phyloP scores from a whole-genome alignment of 2,888 invertebrate species.

The Platycheirus rosarum region DNA sequence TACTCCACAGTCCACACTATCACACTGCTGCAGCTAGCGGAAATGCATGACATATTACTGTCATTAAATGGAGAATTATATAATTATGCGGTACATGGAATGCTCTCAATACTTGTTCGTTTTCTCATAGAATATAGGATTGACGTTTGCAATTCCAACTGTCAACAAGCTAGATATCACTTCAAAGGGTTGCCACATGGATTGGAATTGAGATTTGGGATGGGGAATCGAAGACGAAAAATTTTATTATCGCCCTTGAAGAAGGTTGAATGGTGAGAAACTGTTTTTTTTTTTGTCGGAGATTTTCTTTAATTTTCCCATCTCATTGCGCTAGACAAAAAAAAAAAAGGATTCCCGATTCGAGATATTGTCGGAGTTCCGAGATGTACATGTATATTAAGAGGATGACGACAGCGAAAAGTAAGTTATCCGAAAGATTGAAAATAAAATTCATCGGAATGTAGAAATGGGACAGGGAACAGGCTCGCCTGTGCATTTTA shows the following conservation, averaged over 20 bases:
- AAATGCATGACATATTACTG: slow-evolving; percentile 74
- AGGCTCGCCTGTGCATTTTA: slow-evolving; percentile 42
- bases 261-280: slow-evolving; percentile 72
- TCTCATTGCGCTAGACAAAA: slow-evolving; percentile 35
- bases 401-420: slow-evolving; percentile 41
- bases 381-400: slow-evolving; percentile 26
- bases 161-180: slow-evolving; percentile 58
- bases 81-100: slow-evolving; percentile 73
- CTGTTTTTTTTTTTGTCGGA: slow-evolving; percentile 28
- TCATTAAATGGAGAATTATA: slow-evolving; percentile 74
- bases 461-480: slow-evolving; percentile 43
- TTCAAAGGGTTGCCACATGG: slow-evolving; percentile 21
- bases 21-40: slow-evolving; percentile 60
- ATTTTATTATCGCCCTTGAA: slow-evolving; percentile 67
- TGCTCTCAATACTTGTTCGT: slow-evolving; percentile 63
- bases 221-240: slow-evolving; percentile 39
- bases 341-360: slow-evolving; percentile 62
- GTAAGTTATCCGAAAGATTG: slow-evolving; percentile 61
- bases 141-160: slow-evolving; percentile 69
- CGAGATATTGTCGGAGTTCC: slow-evolving; percentile 21
- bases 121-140: slow-evolving; percentile 61
- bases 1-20: slow-evolving; percentile 12
- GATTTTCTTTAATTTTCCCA: slow-evolving; percentile 52
- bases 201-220: not conserved
- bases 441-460: slow-evolving; percentile 61